phyloP scores from a whole-genome alignment of 2,113 vertebrate species.

The Calyptomena viridis region DNA sequence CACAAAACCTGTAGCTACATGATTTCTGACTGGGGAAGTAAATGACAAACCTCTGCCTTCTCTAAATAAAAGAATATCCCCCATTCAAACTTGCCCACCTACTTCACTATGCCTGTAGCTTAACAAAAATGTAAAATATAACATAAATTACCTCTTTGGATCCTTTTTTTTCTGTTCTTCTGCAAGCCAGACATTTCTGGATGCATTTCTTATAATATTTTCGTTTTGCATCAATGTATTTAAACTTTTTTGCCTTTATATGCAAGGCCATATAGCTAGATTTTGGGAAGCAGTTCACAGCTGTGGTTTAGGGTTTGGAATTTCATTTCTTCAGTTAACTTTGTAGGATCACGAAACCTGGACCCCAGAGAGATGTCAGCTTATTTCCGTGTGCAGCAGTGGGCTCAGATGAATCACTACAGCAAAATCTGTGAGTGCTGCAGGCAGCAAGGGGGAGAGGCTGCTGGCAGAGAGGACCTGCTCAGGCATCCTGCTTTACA shows the following conservation, averaged over 20 bases:
- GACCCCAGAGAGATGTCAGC: background rate
- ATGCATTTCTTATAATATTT: background rate
- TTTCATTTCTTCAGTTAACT: background rate
- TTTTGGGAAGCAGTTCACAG: background rate
- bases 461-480: background rate
- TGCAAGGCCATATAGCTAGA: background rate
- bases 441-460: background rate
- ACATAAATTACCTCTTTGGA: background rate
- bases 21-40: background rate
- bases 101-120: background rate
- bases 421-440: background rate
- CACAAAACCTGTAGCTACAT: background rate
- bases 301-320: background rate
- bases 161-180: background rate
- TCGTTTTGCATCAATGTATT: background rate
- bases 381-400: background rate
- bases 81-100: background rate
- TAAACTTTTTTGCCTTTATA: background rate
- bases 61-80: background rate
- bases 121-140: background rate
- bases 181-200: background rate
- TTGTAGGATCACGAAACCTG: background rate
- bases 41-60: background rate
- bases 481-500: background rate
- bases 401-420: background rate